Base-by-base conservation (phyloP, 1,140 invertebrate genomes). In the Caenorhabditis elegans region DNA sequence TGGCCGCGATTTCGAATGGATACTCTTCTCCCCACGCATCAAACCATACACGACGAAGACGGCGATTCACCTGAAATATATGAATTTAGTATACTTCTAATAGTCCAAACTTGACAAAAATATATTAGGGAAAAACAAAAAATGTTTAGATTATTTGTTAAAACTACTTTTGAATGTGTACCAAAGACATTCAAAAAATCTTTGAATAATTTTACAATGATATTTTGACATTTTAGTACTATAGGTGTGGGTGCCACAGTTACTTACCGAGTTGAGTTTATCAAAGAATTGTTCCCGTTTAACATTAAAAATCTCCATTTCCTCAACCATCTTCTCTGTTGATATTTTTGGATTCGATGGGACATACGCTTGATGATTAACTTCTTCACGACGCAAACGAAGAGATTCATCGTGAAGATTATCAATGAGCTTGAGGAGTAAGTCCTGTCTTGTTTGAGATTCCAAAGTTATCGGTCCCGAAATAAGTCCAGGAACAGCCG, bases 401-500 rank as follows among this genome's bases (percentile, higher is more conserved):
- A 70, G 60, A 6, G 60, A 70, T 39, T 70, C 60, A 39, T 70
- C 60, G 22, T 70, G 60, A 70, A 70, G 60, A 70, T 24, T 70
- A 17, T 70, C 60, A 19, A 70, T 13, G 6, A 70, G 34, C 10
- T 70, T 70, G 1, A 70, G 60, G 22, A 70, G 28, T 8, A 70
- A 19, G 22, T 70, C 60, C 39, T 70, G 60, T 70, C 60, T 70
- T 34, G 60, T 70, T 70, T 70, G 60, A 17, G 34, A 70, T 70
- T 70, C 60, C 17, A 70, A 39, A n/a, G 60, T 70, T 5, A 70
- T 26, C 5, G 60, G 60, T 39, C 60, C 60, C 5, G 60, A 70
- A 43, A 70, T 70, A 10, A 70, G 34, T 70, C 60, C 60, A 17
- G 60, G 60, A 22, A 70, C 60, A 8, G 60, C 34, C 17, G 60